These are phyloP conservation scores for Aphaenogaster floridana DNA, from an alignment of 1,140 invertebrate species.

Conservation along the genomic window DNA sequence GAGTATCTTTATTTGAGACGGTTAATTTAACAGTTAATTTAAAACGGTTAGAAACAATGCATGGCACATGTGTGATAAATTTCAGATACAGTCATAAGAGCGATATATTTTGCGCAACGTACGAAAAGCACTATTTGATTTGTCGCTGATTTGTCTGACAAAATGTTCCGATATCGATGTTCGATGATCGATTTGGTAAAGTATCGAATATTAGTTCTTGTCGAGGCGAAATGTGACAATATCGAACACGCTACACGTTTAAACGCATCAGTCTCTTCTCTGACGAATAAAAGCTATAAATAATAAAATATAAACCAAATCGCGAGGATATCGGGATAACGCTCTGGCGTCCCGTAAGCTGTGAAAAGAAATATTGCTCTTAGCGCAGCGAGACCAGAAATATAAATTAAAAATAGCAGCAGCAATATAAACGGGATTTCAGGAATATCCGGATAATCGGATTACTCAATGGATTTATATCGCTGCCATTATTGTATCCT, in stretches of 20 bases:
- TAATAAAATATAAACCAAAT: conserved; percentile 63
- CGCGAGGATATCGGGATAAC: conserved; percentile 39
- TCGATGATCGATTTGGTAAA: conserved; percentile 31
- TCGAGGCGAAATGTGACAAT: conserved; percentile 23
- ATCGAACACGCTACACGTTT: neutral
- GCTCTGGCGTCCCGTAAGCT: conserved; percentile 39
- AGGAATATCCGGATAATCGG: conserved; percentile 57
- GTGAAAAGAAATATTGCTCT: conserved; percentile 60
- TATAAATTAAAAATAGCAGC: conserved; percentile 66
- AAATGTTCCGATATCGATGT: conserved; percentile 20
- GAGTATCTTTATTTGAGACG: neutral
- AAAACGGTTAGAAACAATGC: neutral
- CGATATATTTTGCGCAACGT: neutral
- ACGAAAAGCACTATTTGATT: conserved; percentile 18
- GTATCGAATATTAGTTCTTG: conserved; percentile 38
- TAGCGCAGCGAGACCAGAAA: conserved; percentile 43
- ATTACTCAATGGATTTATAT: conserved; percentile 62
- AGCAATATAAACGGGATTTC: conserved; percentile 61
- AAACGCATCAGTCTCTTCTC: conserved; percentile 25
- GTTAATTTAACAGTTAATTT: neutral
- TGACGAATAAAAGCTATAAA: conserved; percentile 43
- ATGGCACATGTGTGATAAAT: neutral
- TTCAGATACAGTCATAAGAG: neutral
- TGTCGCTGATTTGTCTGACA: conserved; percentile 22
- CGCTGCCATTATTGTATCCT: neutral